Conservation (phyloP, 2,113 vertebrate species). For the Oncorhynchus kisutch region DNA sequence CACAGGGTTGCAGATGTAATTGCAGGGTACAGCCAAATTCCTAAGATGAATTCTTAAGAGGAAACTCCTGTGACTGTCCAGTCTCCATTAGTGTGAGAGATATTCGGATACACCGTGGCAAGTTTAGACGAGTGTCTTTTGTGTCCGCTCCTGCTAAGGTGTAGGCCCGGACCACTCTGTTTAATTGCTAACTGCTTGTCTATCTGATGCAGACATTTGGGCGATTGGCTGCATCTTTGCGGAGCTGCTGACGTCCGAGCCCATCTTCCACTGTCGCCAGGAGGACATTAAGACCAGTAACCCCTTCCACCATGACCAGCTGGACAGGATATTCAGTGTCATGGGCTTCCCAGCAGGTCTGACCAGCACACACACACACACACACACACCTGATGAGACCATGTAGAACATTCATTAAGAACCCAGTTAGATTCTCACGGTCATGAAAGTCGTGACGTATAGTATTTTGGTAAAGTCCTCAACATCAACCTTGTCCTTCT, state of each 20-base stretch:
- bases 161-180: background rate
- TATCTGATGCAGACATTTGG: conserved; percentile 87
- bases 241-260: conserved; percentile 95
- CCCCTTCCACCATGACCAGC: conserved; percentile 96
- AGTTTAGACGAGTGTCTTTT: background rate
- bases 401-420: background rate
- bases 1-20: too few relatives aligned
- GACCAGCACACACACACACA: background rate
- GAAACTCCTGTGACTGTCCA: background rate
- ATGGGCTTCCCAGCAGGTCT: conserved; percentile 99
- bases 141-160: conserved; percentile 11
- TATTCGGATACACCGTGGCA: background rate
- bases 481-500: conserved; percentile 73
- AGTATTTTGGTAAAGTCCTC: conserved; percentile 81
- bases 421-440: background rate
- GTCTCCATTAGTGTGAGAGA: background rate
- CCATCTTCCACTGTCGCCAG: conserved; percentile 97
- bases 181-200: background rate
- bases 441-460: background rate
- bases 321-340: conserved; percentile 97
- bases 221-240: conserved; percentile 99
- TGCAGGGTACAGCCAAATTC: too few relatives aligned
- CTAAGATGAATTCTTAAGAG: too few relatives aligned
- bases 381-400: too few relatives aligned
- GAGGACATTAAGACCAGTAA: conserved; percentile 99